Percentiles rank a stretch among this genome's conserved stretches.
These are phyloP conservation scores for Mastacembelus armatus DNA, from an alignment of 2,797 vertebrate species.

Conservation along the genomic window DNA sequence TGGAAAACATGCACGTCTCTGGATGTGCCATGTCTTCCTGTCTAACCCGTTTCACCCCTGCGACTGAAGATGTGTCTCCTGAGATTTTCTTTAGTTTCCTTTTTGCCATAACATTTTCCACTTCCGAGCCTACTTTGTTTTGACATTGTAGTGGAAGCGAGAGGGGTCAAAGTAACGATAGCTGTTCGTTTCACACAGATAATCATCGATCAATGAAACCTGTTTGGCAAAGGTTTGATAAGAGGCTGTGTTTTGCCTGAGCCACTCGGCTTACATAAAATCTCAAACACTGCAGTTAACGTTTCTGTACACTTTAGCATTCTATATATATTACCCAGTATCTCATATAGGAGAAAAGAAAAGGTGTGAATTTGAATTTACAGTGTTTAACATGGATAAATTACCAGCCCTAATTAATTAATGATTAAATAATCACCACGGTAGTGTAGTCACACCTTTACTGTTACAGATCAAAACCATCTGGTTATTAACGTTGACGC, in stretches of 20 bases:
- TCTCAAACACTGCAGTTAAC: no score
- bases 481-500: no score
- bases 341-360: no score
- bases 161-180: conserved; percentile 71
- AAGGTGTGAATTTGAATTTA: no score
- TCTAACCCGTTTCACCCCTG: not conserved
- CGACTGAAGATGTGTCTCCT: not conserved
- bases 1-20: not conserved
- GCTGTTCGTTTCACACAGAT: not conserved
- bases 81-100: conserved; percentile 40
- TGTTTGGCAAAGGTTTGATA: no score
- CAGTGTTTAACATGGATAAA: no score
- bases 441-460: not conserved
- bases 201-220: fast-evolving
- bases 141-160: conserved; percentile 69
- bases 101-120: conserved; percentile 62
- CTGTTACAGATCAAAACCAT: no score
- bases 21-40: conserved; percentile 47
- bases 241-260: no score
- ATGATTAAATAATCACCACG: not conserved
- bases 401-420: not conserved
- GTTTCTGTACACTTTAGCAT: no score
- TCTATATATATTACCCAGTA: no score
- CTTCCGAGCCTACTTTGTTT: conserved; percentile 69
- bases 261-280: no score